phyloP scores from a whole-genome alignment of 2,113 vertebrate genomes.

The Cavia porcellus region DNA sequence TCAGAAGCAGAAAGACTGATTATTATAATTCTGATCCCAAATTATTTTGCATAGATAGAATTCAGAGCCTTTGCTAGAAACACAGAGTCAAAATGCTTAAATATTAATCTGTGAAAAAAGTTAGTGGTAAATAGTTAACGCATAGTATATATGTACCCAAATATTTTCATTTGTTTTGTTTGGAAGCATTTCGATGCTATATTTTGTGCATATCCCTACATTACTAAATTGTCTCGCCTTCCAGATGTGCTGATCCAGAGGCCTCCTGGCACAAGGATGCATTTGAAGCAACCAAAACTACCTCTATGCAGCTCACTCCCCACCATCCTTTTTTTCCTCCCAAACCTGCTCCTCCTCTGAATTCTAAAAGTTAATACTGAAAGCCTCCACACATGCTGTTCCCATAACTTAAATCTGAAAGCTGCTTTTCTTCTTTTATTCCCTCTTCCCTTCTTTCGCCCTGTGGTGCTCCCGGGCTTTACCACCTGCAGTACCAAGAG shows the following conservation, averaged over 20 bases:
- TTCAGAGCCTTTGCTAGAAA: not conserved
- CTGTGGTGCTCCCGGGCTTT: not conserved
- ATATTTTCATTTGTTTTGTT: not conserved
- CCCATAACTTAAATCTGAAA: not conserved
- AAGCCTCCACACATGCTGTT: accelerated
- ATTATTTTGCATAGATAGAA: not conserved
- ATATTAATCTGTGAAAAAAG: not conserved
- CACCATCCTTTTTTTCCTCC: not conserved
- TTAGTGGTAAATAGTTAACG: not conserved
- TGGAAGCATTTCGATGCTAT: not conserved
- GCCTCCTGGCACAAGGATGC: accelerated
- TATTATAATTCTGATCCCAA: not conserved
- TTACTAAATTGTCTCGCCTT: not conserved
- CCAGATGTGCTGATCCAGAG: not conserved
- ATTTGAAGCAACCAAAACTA: accelerated
- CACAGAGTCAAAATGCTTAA: not conserved
- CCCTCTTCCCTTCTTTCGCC: not conserved
- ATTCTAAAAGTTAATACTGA: not conserved
- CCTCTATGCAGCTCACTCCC: accelerated
- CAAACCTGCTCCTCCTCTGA: not conserved
- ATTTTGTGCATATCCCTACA: not conserved
- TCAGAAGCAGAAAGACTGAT: not conserved
- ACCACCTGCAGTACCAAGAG: not conserved
- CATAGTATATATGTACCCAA: accelerated
- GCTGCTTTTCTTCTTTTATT: no score